These are phyloP conservation scores for Sphaeridia pumilis DNA, from an alignment of 2,888 invertebrate genomes.

Conservation along the genomic window DNA sequence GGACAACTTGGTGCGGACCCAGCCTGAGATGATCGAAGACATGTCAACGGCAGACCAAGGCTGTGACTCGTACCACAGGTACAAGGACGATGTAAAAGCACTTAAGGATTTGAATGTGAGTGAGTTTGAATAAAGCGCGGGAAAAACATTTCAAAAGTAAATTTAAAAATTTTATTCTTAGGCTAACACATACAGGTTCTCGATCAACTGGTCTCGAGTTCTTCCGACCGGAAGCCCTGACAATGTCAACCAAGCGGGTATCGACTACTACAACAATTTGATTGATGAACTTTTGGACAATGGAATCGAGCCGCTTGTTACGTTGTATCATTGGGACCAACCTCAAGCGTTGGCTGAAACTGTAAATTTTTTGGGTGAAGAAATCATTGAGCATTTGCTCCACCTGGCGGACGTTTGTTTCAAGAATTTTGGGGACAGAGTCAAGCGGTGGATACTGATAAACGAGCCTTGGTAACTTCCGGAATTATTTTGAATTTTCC, in stretches of 20 bases:
- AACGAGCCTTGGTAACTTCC: constrained; percentile 54
- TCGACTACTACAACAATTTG: constrained; percentile 63
- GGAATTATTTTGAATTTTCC: too few relatives aligned
- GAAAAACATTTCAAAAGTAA: not conserved
- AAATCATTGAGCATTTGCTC: constrained; percentile 14
- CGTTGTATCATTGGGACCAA: not conserved
- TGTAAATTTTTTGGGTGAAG: constrained; percentile 25
- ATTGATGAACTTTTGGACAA: constrained; percentile 54
- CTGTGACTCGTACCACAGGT: constrained; percentile 42
- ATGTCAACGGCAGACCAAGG: constrained; percentile 40
- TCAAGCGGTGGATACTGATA: constrained; percentile 20
- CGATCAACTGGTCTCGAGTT: constrained; percentile 42
- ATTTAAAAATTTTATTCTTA: constrained; percentile 1
- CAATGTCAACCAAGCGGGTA: constrained; percentile 52
- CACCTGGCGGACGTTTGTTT: constrained; percentile 19
- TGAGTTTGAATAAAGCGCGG: not conserved
- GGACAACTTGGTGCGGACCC: constrained; percentile 40
- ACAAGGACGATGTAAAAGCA: constrained; percentile 41
- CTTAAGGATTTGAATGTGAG: constrained; percentile 40
- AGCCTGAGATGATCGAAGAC: constrained; percentile 37
- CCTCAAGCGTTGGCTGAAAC: constrained; percentile 36
- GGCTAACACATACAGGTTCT: constrained; percentile 38
- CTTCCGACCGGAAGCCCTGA: constrained; percentile 38
- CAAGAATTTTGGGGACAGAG: constrained; percentile 25
- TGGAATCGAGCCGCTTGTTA: constrained; percentile 45